Conservation (phyloP, 2,888 invertebrate genomes). For the Chymomyza fuscimana region DNA sequence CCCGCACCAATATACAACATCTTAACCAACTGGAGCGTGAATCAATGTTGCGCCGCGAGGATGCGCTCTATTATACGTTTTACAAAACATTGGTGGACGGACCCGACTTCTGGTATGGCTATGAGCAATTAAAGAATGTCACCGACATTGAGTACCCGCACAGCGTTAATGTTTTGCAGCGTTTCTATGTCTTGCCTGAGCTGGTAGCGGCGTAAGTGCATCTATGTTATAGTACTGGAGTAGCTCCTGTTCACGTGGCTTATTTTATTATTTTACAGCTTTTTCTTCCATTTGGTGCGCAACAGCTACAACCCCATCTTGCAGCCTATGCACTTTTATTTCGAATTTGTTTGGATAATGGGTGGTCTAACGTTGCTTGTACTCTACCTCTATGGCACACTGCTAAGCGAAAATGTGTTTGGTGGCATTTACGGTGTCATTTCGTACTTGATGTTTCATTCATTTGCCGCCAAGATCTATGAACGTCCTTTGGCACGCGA, state of each 20-base stretch:
- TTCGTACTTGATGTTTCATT: constrained; percentile 90
- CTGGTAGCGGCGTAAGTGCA: constrained; percentile 81
- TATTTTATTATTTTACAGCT: constrained; percentile 52
- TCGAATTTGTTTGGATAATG: constrained; percentile 87
- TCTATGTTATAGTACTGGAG: background rate
- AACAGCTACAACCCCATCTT: constrained; percentile 60
- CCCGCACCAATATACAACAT: constrained; percentile 90
- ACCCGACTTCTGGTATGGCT: constrained; percentile 83
- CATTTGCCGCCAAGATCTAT: constrained; percentile 90
- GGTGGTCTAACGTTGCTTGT: constrained; percentile 86
- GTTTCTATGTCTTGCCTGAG: constrained; percentile 93
- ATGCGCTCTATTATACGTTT: constrained; percentile 94
- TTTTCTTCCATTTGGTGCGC: constrained; percentile 70
- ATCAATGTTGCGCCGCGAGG: constrained; percentile 91
- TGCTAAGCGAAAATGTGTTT: constrained; percentile 85
- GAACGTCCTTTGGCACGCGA: constrained; percentile 93
- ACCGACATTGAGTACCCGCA: constrained; percentile 90
- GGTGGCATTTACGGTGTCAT: constrained; percentile 87
- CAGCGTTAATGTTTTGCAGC: constrained; percentile 88
- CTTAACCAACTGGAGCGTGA: constrained; percentile 90
- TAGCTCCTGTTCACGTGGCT: background rate
- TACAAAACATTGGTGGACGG: constrained; percentile 90
- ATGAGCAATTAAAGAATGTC: constrained; percentile 85
- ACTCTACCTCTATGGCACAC: constrained; percentile 85
- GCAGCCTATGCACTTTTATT: constrained; percentile 90